Base-by-base conservation (phyloP, 2,888 invertebrate species). In the Polyploca ridens region DNA sequence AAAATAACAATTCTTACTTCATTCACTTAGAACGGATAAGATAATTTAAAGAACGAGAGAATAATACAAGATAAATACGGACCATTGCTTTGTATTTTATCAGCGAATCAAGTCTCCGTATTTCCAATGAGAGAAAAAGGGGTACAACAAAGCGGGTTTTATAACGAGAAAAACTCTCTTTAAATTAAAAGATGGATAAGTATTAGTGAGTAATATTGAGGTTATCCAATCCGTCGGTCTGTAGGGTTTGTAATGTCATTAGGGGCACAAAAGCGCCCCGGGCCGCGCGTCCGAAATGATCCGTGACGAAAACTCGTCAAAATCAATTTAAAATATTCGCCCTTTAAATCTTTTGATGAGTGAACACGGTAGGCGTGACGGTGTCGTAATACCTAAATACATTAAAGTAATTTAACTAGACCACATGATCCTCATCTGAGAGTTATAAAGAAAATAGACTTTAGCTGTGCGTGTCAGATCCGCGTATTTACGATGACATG, bases 301-400 rank as follows among this genome's bases (percentile, higher is more conserved):
- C 90, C 90, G 88, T 85, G 84, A 83, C 87, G 86, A 87, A 85
- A 88, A 85, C 83, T 86, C 87, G 62, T 82, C 79, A 79, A 85
- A 88, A 90, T 91, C 87, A 87, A 90, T 90, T 91, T 90, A 85
- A 89, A 90, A 90, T 88, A 88, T 82, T 79, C 82, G 86, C 84
- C 83, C 83, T 85, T 82, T 87, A 85, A 87, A 84, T 85, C 83
- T 86, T 87, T 85, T 83, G 82, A 83, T 79, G 76, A 81, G 81
- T 79, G 76, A 74, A 67, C 68, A 71, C 75, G 75, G 72, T 76
- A 76, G 76, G 72, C 78, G 77, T 80, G 76, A 73, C 79, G 73
- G 66, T 67, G 75, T 71, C 75, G 10, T 54, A 19, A 19, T 54
- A n/a, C n/a, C n/a, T n/a, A 54, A 54, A 54, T 54, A 19, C 54